Conservation (phyloP, 2,888 invertebrate genomes). For the Noctua janthina region DNA sequence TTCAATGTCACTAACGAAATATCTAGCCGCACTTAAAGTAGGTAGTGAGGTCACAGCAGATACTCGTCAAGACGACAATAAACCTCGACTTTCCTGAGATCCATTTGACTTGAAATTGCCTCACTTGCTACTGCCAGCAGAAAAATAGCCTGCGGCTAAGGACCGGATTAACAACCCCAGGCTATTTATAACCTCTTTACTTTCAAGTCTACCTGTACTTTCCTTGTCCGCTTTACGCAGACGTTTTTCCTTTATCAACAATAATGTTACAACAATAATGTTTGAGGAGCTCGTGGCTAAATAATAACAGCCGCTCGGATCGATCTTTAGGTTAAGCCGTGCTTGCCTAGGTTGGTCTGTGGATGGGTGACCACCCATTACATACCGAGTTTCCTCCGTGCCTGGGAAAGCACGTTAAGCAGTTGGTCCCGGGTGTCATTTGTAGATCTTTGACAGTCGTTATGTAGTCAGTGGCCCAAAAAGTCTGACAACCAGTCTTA, state of each 20-base stretch:
- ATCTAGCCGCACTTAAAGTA: neutral
- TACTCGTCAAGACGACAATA: neutral
- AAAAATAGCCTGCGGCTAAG: conserved; percentile 3
- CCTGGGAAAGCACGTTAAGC: too few species aligned
- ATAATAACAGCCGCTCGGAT: too few species aligned
- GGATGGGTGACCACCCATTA: too few species aligned
- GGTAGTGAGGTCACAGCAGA: conserved; percentile 14
- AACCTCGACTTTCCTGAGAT: neutral
- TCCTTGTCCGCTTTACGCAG: neutral
- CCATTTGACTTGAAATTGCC: conserved; percentile 11
- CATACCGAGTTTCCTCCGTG: too few species aligned
- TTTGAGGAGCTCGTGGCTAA: too few species aligned
- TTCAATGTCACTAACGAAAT: conserved; percentile 51
- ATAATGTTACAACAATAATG: neutral
- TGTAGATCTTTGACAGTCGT: too few species aligned
- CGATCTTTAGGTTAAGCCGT: too few species aligned
- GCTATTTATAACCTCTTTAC: conserved; percentile 33
- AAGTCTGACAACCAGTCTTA: too few species aligned
- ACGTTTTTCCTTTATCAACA: neutral
- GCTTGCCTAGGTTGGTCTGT: too few species aligned
- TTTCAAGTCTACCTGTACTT: conserved; percentile 16
- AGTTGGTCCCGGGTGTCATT: too few species aligned
- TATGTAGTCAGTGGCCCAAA: too few species aligned
- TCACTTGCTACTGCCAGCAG: conserved; percentile 2
- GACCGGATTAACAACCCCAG: conserved; percentile 29